Evolutionary conservation across 2,888 invertebrate genomes (phyloP).

Genomic region (Ischnus inquisitorius): DNA sequence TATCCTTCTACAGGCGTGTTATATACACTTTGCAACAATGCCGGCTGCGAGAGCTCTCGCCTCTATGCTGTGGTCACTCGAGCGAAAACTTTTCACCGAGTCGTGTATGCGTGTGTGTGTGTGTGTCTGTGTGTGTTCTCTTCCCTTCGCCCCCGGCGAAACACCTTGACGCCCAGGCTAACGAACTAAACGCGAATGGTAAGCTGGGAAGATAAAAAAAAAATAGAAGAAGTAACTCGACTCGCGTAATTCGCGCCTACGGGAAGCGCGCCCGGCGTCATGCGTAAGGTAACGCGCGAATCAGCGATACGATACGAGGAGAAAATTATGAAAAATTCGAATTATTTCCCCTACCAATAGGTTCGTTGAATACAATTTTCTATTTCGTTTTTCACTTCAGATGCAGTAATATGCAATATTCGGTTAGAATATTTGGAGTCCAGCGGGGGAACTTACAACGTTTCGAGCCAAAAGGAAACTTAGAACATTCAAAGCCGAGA

Average conservation of each 20-base stretch:
- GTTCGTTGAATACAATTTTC: too few relatives aligned
- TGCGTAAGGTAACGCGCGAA: constrained; percentile 20
- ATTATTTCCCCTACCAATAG: too few relatives aligned
- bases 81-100: constrained; percentile 67
- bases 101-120: too few relatives aligned
- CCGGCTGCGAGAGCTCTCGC: not conserved
- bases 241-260: constrained; percentile 35
- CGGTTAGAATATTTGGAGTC: too few relatives aligned
- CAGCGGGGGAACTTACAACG: too few relatives aligned
- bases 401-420: too few relatives aligned
- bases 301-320: not conserved
- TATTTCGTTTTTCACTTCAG: too few relatives aligned
- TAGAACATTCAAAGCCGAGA: too few relatives aligned
- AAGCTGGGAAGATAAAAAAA: constrained; percentile 25
- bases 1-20: not conserved
- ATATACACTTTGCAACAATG: constrained; percentile 22
- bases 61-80: constrained; percentile 59
- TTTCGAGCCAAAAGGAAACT: too few relatives aligned
- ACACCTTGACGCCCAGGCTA: constrained; percentile 60
- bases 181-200: constrained; percentile 57
- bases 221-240: constrained; percentile 20
- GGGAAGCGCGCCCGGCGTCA: constrained; percentile 10
- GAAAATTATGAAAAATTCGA: constrained; percentile 1
- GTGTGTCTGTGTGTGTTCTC: constrained; percentile 37
- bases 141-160: constrained; percentile 46